phyloP scores from a whole-genome alignment of 2,797 vertebrate species.

The Coregonus sp. region DNA sequence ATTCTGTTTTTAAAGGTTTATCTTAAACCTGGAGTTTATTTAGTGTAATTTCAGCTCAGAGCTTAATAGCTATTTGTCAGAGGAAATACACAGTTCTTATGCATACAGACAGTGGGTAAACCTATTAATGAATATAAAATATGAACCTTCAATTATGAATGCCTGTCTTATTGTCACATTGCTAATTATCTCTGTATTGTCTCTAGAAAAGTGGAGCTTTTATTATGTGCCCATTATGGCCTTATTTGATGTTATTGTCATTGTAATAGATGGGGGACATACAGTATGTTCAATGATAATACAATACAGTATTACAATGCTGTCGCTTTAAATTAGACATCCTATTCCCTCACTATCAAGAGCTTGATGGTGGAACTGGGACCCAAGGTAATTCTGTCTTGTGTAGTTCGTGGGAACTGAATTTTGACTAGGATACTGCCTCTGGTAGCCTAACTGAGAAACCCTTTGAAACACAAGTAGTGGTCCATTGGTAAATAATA shows the following conservation, averaged over 20 bases:
- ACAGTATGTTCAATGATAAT: too few relatives aligned
- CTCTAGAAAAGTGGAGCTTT: too few relatives aligned
- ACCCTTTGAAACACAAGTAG: background rate
- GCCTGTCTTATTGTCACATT: too few relatives aligned
- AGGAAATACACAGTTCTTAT: background rate
- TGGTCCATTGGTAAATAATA: background rate
- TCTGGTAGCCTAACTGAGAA: background rate
- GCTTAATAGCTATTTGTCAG: background rate
- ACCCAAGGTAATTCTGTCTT: too few relatives aligned
- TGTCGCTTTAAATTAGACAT: background rate
- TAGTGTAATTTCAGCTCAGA: too few relatives aligned
- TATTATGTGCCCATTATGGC: too few relatives aligned
- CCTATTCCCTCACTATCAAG: background rate
- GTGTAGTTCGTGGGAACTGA: background rate
- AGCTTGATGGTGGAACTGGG: background rate
- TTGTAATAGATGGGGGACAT: too few relatives aligned
- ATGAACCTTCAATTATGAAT: background rate
- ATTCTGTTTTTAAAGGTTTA: background rate
- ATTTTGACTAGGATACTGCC: background rate
- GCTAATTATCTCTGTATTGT: too few relatives aligned
- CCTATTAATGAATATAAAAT: background rate
- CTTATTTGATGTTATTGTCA: too few relatives aligned
- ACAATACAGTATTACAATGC: background rate
- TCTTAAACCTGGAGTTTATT: background rate
- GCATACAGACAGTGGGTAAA: background rate